Evolutionary conservation across 2,888 invertebrate genomes (phyloP), one percentile per base, ranked within the genome.

Genomic region (Hofmannophila pseudospretella): DNA sequence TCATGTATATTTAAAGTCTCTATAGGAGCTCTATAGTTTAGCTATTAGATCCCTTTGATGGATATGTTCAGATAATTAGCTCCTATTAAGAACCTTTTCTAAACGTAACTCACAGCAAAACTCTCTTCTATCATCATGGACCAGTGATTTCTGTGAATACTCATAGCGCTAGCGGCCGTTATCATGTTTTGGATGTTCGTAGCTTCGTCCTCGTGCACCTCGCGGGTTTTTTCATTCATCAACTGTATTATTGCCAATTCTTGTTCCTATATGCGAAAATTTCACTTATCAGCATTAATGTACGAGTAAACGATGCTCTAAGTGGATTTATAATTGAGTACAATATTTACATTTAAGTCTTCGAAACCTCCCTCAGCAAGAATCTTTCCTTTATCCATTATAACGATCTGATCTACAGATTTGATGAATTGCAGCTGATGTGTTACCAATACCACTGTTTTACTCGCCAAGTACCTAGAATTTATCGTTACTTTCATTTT

Each of bases 371-470:
- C 85, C 41, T 73, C 60, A 2, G 73, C 81, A 5, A 78, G 45
- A 10, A 82, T 60, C 37, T 55, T 67, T 19, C 84, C 80, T 39
- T 81, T 79, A 7, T 81, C 70, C 79, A 86, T 68, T 8, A 86
- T 74, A 1, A 86, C 63, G 9, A 86, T 87, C 39, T 89, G 89
- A 63, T 93, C 91, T 1, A 90, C 92, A 25, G 89, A 82, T 52
- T 90, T 90, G 5, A 94, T 78, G 51, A 93, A 95, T 66, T 96
- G 96, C 34, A 95, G 72, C 66, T 96, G 96, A 80, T 96, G 95
- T 0, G 96, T 96, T 2, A 95, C 92, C 37, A 96, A 75, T 32
- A 96, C 87, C 0, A 93, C 90, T 5, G 93, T 92, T 65, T 93
- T 92, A n/a, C 89, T 87, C 27, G 84, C 84, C 38, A 96, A 70